phyloP scores from a whole-genome alignment of 2,113 vertebrate genomes.

The Myotis brandtii region DNA sequence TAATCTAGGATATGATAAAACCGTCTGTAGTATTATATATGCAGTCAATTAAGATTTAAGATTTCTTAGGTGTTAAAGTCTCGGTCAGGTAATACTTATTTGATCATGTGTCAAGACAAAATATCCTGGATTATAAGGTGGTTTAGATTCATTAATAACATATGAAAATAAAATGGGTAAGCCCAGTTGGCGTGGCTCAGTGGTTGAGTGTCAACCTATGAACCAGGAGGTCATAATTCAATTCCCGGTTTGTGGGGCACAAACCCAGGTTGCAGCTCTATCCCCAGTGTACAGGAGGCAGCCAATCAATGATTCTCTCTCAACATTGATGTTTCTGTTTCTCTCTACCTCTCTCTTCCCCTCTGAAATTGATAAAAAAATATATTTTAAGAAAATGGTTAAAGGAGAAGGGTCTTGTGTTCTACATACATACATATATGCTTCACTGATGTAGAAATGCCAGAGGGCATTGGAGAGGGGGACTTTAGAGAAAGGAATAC shows the following conservation, averaged over 20 bases:
- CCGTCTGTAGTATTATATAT: background rate
- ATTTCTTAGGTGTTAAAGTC: background rate
- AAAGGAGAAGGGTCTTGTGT: background rate
- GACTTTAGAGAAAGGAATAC: background rate
- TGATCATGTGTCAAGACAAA: background rate
- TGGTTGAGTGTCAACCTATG: too few relatives aligned
- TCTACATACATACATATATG: background rate
- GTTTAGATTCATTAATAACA: background rate
- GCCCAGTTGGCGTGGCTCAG: too few relatives aligned
- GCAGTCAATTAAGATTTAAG: background rate
- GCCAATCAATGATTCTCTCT: too few relatives aligned
- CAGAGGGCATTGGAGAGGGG: background rate
- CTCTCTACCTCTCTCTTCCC: too few relatives aligned
- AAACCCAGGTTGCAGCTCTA: too few relatives aligned
- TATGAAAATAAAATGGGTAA: background rate
- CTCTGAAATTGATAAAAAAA: too few relatives aligned
- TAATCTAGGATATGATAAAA: slow-evolving; percentile 15
- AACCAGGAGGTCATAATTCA: too few relatives aligned
- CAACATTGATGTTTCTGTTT: too few relatives aligned
- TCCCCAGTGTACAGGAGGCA: too few relatives aligned
- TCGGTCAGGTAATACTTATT: background rate
- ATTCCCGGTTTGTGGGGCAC: too few relatives aligned
- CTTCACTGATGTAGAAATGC: background rate
- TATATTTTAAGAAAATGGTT: background rate
- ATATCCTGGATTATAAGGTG: background rate